A percentile compares a stretch with the other conserved stretches of the same genome.
These are phyloP conservation scores for Protobothrops mucrosquamatus DNA, from an alignment of 2,113 vertebrate species.

Conservation along the genomic window DNA sequence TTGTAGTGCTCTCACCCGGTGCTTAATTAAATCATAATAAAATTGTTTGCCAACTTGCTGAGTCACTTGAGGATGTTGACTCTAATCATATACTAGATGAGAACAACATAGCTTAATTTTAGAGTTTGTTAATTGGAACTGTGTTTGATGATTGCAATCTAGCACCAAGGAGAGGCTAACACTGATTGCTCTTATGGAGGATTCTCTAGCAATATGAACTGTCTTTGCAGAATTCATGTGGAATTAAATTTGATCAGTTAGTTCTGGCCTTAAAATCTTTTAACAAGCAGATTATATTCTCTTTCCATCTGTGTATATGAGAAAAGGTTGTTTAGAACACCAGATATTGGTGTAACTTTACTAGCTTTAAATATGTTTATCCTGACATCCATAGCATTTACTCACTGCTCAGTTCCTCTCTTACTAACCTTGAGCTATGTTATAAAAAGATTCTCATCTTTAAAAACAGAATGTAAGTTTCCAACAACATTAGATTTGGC, in stretches of 20 bases:
- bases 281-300: background rate
- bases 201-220: background rate
- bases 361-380: background rate
- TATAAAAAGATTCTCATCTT: background rate
- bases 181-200: background rate
- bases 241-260: background rate
- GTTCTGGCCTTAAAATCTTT: slow-evolving; percentile 1
- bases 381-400: slow-evolving; percentile 2
- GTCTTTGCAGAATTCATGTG: background rate
- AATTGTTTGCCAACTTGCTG: slow-evolving; percentile 8
- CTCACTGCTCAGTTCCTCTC: slow-evolving; percentile 14
- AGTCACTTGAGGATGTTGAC: slow-evolving; percentile 17
- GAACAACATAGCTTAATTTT: background rate
- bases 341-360: slow-evolving; percentile 19
- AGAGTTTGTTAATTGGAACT: background rate
- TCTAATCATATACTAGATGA: background rate
- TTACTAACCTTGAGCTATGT: background rate
- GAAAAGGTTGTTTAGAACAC: background rate
- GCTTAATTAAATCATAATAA: background rate
- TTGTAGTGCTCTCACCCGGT: background rate
- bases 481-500: background rate
- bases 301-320: background rate
- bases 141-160: background rate
- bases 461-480: background rate
- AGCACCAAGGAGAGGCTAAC: background rate